phyloP scores from a whole-genome alignment of 2,113 vertebrate species.

The Macaca mulatta region DNA sequence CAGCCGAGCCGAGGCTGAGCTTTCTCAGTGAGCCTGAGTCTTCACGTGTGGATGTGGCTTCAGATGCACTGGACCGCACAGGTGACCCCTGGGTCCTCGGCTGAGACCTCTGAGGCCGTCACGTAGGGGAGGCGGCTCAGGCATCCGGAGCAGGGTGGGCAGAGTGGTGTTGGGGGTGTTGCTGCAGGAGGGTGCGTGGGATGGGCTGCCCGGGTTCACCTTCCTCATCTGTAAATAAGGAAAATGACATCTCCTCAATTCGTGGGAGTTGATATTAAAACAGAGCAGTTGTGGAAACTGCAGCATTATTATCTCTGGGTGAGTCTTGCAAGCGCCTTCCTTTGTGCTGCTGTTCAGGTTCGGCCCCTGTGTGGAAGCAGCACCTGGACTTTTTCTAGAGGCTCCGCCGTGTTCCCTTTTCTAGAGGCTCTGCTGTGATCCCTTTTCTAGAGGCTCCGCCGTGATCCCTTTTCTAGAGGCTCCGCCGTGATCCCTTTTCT shows the following conservation, averaged over 20 bases:
- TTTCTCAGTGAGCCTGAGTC: neutral
- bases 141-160: neutral
- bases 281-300: neutral
- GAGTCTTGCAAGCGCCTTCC: neutral
- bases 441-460: neutral
- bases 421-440: neutral
- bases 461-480: neutral
- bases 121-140: neutral
- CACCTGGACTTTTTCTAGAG: neutral
- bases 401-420: neutral
- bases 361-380: neutral
- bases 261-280: neutral
- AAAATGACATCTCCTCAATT: neutral
- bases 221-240: neutral
- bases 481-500: neutral
- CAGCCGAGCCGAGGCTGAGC: neutral
- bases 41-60: fast-evolving
- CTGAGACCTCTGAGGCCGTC: neutral
- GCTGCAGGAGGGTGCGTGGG: too few relatives aligned
- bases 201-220: fast-evolving
- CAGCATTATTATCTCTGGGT: neutral
- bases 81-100: fast-evolving
- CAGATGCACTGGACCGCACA: neutral
- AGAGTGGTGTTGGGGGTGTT: neutral
- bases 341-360: neutral